Percentiles rank a stretch among this genome's conserved stretches.
These are phyloP conservation scores for Synanthedon andrenaeformis DNA, from an alignment of 2,888 invertebrate genomes.

Conservation along the genomic window DNA sequence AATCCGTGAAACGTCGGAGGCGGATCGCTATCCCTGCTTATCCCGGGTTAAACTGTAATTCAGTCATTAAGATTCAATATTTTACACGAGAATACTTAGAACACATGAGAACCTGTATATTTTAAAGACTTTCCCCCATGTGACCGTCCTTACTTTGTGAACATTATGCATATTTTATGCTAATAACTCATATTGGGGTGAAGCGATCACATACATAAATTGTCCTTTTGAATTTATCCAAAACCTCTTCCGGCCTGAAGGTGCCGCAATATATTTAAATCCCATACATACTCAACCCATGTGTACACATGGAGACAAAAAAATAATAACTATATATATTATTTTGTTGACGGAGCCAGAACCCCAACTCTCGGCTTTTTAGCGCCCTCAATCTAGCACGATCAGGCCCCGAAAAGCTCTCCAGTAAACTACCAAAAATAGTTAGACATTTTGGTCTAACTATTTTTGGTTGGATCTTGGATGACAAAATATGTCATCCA, in stretches of 20 bases:
- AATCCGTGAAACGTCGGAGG: no score
- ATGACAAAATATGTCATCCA: no score
- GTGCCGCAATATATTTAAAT: slow-evolving; percentile 9
- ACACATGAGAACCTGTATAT: neutral
- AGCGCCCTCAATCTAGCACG: no score
- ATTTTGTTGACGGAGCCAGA: no score
- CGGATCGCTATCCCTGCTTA: no score
- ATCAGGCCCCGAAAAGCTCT: no score
- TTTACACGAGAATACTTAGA: neutral
- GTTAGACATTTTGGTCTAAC: no score
- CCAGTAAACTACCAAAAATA: no score
- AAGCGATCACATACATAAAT: slow-evolving; percentile 9
- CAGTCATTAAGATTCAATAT: no score
- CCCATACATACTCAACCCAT: slow-evolving; percentile 5
- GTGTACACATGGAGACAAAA: slow-evolving; percentile 6
- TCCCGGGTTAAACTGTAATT: no score
- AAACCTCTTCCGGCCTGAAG: slow-evolving; percentile 4
- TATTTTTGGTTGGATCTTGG: no score
- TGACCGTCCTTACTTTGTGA: slow-evolving; percentile 1
- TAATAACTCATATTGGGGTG: slow-evolving; percentile 6
- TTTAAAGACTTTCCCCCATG: neutral
- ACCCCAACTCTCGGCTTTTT: no score
- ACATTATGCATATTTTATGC: slow-evolving; percentile 9
- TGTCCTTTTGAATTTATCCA: slow-evolving; percentile 10
- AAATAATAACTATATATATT: slow-evolving; percentile 4